Conservation (phyloP, 2,113 vertebrate species). For the Pseudonaja textilis region DNA sequence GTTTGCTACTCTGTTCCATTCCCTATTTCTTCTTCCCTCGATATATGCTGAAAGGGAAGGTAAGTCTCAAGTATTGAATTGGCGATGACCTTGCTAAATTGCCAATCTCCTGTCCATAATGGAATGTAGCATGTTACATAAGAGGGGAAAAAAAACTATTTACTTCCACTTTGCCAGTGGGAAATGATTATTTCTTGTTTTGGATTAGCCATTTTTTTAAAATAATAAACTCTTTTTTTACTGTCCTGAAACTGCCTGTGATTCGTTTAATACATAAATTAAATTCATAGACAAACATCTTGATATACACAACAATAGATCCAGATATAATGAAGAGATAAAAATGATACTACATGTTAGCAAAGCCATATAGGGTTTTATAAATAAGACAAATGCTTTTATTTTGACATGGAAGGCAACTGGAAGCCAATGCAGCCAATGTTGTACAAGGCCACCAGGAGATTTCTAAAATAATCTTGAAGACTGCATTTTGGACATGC, state of each 20-base stretch:
- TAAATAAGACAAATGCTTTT: background rate
- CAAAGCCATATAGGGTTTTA: background rate
- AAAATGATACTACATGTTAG: background rate
- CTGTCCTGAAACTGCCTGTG: background rate
- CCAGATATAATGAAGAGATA: background rate
- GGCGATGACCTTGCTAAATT: background rate
- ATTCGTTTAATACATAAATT: background rate
- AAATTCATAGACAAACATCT: background rate
- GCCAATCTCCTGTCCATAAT: background rate
- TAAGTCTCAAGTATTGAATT: conserved; percentile 51
- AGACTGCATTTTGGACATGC: background rate
- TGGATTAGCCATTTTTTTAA: background rate
- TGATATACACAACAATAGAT: background rate
- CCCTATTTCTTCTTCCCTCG: conserved; percentile 96
- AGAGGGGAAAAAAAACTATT: background rate
- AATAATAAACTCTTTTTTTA: background rate
- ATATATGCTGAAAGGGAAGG: conserved; percentile 67
- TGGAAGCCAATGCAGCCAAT: background rate
- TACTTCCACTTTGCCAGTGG: background rate
- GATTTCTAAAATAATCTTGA: background rate
- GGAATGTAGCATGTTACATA: background rate
- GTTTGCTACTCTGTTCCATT: conserved; percentile 81
- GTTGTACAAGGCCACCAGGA: background rate
- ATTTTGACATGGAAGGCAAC: background rate
- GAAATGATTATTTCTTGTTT: background rate